Percentiles rank a stretch among this genome's conserved stretches.
Conservation (phyloP, 2,113 vertebrate genomes). For the Dasyurus viverrinus region DNA sequence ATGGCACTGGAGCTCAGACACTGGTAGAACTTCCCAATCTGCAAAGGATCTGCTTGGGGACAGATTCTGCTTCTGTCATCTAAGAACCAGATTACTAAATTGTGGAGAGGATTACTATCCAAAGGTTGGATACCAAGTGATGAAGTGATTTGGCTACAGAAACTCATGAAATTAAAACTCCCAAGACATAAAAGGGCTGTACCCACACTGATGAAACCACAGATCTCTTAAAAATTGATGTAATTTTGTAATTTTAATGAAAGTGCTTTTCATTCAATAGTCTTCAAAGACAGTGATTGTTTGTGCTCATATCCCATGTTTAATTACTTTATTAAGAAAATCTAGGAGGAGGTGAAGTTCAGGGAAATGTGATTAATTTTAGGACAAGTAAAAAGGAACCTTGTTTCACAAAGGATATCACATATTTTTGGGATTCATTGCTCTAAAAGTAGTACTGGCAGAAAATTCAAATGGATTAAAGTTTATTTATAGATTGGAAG, state of each 20-base stretch:
- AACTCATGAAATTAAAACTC: neutral
- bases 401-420: neutral
- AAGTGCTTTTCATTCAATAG: neutral
- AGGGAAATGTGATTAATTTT: neutral
- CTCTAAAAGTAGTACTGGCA: neutral
- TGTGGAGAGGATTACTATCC: neutral
- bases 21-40: neutral
- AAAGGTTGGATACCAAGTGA: neutral
- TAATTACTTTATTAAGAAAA: neutral
- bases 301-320: neutral
- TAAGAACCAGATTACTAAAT: neutral
- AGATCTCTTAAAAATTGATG: neutral
- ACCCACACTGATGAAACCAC: neutral
- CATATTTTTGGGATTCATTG: neutral
- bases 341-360: neutral
- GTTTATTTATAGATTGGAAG: neutral
- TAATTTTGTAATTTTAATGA: neutral
- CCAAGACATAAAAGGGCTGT: neutral
- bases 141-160: neutral
- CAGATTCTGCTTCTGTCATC: neutral
- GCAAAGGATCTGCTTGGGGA: neutral
- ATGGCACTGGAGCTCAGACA: neutral
- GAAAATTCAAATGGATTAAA: neutral
- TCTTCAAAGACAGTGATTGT: neutral
- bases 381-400: neutral